Conservation (phyloP, 2,797 vertebrate genomes). For the Sebastiscus tertius region DNA sequence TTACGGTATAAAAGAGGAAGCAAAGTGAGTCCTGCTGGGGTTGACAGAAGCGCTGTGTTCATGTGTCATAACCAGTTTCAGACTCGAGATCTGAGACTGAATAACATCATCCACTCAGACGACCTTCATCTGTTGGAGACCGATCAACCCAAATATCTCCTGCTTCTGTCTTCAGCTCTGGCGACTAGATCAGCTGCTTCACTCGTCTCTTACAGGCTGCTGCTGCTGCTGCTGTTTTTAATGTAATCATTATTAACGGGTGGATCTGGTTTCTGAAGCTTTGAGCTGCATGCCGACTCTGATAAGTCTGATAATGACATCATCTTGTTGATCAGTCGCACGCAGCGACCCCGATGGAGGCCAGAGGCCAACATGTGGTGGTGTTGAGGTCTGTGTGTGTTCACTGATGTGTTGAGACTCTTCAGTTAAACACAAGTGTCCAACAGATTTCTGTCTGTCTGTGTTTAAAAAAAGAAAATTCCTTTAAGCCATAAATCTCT, state of each 20-base stretch:
- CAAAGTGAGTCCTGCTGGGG: neutral
- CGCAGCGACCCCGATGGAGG: neutral
- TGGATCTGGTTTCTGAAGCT: neutral
- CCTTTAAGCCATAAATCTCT: neutral
- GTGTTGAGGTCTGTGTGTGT: neutral
- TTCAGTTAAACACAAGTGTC: conserved; percentile 25
- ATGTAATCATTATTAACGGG: neutral
- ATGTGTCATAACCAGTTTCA: neutral
- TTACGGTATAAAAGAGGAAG: neutral
- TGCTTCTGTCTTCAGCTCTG: neutral
- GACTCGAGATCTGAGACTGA: neutral
- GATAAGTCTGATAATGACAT: neutral
- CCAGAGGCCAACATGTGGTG: neutral
- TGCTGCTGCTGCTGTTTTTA: neutral
- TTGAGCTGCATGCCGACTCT: neutral
- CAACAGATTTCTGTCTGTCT: conserved; percentile 7
- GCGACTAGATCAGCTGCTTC: neutral
- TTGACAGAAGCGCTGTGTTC: neutral
- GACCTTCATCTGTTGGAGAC: neutral
- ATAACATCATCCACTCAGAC: neutral
- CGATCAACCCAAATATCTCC: neutral
- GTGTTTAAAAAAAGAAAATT: conserved; percentile 8
- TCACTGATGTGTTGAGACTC: neutral
- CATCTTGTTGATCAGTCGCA: neutral
- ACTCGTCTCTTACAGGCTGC: neutral